Base-by-base conservation (phyloP, 2,888 invertebrate species). In the Galeopsomyia nigrocyanea region DNA sequence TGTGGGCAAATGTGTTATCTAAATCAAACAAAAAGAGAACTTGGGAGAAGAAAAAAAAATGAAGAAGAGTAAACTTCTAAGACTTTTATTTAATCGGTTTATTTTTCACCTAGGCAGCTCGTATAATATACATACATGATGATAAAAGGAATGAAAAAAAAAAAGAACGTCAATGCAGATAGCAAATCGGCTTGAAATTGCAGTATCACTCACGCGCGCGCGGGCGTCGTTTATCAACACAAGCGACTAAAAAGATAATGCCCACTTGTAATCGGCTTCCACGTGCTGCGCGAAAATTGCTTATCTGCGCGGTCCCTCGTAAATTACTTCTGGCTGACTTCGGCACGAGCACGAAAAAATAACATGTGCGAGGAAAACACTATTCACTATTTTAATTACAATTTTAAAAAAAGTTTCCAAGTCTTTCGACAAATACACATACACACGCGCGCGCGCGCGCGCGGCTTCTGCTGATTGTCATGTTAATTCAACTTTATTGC, bases 161-260 rank as follows among this genome's bases (percentile, higher is more conserved):
- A 50, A 53, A 62, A 68, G 26, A 46, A 49, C n/a, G 64, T 62
- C 58, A 67, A 49, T 58, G 17, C 31, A 26, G 16, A 61, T 61
- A 46, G 31, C 22, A 26, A n/a, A 49, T 55, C 55, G 58, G 17
- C 7, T 58, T 17, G 56, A 65, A 77, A 70, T 78, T 79, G 79
- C 78, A 80, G 77, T 77, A 76, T 73, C 73, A 5, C 75, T n/a
- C n/a, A n/a, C n/a, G n/a, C n/a, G n/a, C n/a, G n/a, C 26, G 26
- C 26, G 5, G 26, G 26, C 26, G 5, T 2, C 77, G 75, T 79
- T 80, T 77, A 78, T 76, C 74, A 75, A 64, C 57, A 63, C 53
- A 55, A 64, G 3, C 61, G 62, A 26, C 26, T 5, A 26, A 26
- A 26, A 14, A 46, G 78, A 80, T 80, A 79, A 78, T 64, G 50